Evolutionary conservation across 2,888 invertebrate genomes (phyloP).

Genomic region (Trachelus tabidus): DNA sequence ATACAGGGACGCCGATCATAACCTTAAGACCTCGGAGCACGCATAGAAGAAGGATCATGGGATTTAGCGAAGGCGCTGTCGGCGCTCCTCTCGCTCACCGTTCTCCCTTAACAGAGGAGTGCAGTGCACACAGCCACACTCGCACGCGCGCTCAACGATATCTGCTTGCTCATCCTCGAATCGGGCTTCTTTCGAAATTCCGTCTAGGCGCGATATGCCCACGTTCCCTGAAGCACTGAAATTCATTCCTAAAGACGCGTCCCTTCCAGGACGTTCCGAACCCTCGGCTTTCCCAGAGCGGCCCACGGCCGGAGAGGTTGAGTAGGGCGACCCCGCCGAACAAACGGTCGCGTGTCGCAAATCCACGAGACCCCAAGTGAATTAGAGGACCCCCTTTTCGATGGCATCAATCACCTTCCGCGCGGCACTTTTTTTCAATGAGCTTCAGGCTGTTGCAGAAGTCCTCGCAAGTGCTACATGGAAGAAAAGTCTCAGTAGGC

Average conservation of each 20-base stretch:
- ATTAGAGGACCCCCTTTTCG: constrained; percentile 18
- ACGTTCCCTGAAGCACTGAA: too few relatives aligned
- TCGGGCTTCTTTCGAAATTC: too few relatives aligned
- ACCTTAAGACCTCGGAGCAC: constrained; percentile 40
- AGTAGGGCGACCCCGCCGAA: neutral
- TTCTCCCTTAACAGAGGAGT: too few relatives aligned
- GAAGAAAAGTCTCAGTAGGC: too few relatives aligned
- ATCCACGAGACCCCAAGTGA: constrained; percentile 26
- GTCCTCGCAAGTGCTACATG: too few relatives aligned
- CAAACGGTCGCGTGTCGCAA: constrained; percentile 23
- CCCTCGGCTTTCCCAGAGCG: neutral
- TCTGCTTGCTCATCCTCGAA: too few relatives aligned
- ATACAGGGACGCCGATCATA: constrained; percentile 32
- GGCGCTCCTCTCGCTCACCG: neutral
- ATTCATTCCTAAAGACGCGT: too few relatives aligned
- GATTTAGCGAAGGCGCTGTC: constrained; percentile 42
- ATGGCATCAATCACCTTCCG: constrained; percentile 17
- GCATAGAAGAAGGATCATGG: constrained; percentile 44
- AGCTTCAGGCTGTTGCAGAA: too few relatives aligned
- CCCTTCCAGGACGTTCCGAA: too few relatives aligned
- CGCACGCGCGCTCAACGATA: neutral
- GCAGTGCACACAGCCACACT: neutral
- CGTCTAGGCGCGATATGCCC: too few relatives aligned
- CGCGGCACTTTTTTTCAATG: neutral
- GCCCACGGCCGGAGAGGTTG: neutral